Evolutionary conservation across 2,888 invertebrate species (phyloP), one percentile per base, ranked within the genome.

Genomic region (Eristalis pertinax): DNA sequence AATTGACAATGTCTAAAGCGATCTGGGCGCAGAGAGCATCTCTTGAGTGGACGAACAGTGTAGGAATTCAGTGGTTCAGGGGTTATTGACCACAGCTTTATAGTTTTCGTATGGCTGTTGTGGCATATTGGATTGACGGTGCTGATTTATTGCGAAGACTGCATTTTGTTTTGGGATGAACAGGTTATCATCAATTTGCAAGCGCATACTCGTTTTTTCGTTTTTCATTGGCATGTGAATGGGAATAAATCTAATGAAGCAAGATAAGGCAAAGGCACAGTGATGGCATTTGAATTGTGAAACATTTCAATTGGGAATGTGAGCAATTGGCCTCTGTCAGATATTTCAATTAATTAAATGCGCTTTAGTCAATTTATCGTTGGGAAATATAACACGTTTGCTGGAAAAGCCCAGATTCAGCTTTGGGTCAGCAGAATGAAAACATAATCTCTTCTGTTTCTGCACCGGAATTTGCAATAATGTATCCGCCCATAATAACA

Each of bases 171-270:
- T 86, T 78, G 67, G 78, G 74, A 78, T 78, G 86, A 86, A 86
- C 86, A 86, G 82, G 86, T 86, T 85, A 85, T 86, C 86, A 85
- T 78, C 82, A 77, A 64, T 77, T n/a, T 77, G 32, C 32, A 43
- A 76, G 50, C 38, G 11, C 8, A 32, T 58, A 63, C 68, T 38
- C 22, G 13, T 60, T 64, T 60, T 64, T 41, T 29, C 19, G 22
- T 58, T 81, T n/a, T 62, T 29, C 63, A 72, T 32, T 8, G 60
- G 35, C 24, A 43, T 69, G 50, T 67, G 62, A 26, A 58, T 84
- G 43, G 43, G 74, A 67, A 56, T 60, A 26, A 72, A 35, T 41
- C 15, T 11, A 22, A 15, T 22, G 65, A 63, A 35, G 4, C 41
- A 41, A 75, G 75, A 79, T 79, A 84, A 84, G 60, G 74, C 58